These are phyloP conservation scores for Minunthozetes semirufus DNA, from an alignment of 2,888 invertebrate species.

Conservation along the genomic window DNA sequence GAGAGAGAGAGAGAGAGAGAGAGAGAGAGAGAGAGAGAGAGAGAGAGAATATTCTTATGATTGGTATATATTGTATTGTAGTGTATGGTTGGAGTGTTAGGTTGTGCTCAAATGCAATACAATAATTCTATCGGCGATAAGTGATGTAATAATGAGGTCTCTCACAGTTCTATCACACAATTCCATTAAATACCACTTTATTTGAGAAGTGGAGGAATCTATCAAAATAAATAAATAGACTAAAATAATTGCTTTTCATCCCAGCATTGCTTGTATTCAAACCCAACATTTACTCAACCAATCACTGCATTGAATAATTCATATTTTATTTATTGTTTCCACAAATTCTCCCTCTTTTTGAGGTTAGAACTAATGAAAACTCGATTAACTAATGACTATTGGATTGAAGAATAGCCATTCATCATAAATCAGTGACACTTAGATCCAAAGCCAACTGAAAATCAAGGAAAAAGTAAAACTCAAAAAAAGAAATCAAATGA, in stretches of 20 bases:
- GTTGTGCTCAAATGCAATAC: not conserved
- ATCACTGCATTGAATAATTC: constrained; percentile 14
- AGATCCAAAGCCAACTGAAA: no score
- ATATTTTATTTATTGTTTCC: not conserved
- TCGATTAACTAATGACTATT: constrained; percentile 1
- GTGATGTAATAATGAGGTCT: constrained; percentile 11
- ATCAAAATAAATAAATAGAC: constrained; percentile 20
- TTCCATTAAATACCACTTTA: constrained; percentile 12
- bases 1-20: not conserved
- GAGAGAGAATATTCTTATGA: not conserved
- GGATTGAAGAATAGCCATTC: not conserved
- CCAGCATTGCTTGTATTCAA: not conserved
- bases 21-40: not conserved
- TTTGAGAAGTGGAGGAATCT: not conserved
- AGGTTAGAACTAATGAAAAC: not conserved
- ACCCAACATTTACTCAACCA: constrained; percentile 2
- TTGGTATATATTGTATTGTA: no score
- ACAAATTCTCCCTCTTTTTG: not conserved
- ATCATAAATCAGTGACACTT: not conserved
- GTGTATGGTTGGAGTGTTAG: no score
- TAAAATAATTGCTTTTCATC: constrained; percentile 13
- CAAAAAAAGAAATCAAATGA: no score
- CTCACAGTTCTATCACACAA: constrained; percentile 1
- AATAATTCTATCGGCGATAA: not conserved
- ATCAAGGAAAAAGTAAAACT: no score